These are phyloP conservation scores for Crematogaster levior DNA, from an alignment of 2,888 invertebrate species.

Conservation along the genomic window DNA sequence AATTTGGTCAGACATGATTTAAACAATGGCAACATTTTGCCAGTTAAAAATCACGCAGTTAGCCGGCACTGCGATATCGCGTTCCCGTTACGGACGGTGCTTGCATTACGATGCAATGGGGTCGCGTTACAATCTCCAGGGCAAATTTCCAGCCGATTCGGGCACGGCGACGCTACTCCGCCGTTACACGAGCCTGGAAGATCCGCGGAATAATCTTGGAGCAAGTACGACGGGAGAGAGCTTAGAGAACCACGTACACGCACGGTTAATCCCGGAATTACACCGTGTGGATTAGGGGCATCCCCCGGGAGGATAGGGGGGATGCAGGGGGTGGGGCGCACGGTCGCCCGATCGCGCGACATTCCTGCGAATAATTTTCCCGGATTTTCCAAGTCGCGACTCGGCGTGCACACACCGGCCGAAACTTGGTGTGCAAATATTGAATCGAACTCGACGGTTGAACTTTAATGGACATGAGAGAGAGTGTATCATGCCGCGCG, in stretches of 20 bases:
- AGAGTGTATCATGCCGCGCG: conserved; percentile 31
- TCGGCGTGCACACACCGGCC: not conserved
- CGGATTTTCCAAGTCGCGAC: conserved; percentile 59
- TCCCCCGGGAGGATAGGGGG: not conserved
- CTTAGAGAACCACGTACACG: conserved; percentile 61
- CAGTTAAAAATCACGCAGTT: conserved; percentile 26
- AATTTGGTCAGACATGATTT: not conserved
- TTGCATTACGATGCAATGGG: conserved; percentile 22
- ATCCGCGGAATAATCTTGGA: conserved; percentile 60
- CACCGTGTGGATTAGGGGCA: conserved; percentile 62
- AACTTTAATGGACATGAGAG: conserved; percentile 52
- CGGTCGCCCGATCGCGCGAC: too few relatives aligned
- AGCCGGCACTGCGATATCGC: not conserved
- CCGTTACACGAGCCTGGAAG: conserved; percentile 55
- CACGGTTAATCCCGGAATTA: conserved; percentile 69
- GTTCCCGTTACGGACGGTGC: not conserved
- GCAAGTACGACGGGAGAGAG: conserved; percentile 24
- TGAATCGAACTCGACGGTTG: conserved; percentile 53
- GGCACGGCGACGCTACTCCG: conserved; percentile 8
- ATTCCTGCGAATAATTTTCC: too few relatives aligned
- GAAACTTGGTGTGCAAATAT: conserved; percentile 52
- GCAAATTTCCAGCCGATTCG: conserved; percentile 34
- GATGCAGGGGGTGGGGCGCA: not conserved
- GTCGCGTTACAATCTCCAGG: conserved; percentile 21
- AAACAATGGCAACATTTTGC: not conserved